Base-by-base conservation (phyloP, 2,888 invertebrate species). In the Dryobotodes eremita region DNA sequence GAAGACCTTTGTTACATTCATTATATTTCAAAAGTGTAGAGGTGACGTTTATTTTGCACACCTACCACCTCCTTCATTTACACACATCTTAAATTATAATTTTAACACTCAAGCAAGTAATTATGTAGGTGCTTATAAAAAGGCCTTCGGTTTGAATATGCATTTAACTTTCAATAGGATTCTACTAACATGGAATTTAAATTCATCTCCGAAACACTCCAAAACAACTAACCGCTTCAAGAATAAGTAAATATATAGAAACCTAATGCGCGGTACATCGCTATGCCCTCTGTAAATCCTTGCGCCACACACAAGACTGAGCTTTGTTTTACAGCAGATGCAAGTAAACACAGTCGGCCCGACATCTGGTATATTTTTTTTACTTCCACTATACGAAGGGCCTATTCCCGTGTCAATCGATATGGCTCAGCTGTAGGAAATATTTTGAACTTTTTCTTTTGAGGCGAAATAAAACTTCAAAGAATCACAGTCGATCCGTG, bases 341-440 rank as follows among this genome's bases (percentile, higher is more conserved):
- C 94, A 96, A 94, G 95, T 95, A 95, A 96, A 95, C 95, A 95
- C 94, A 91, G 92, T 89, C 92, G 92, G 89, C 88, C 90, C 94
- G 87, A 96, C 96, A 96, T 96, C 96, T 96, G 96, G 95, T 92
- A 79, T 92, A 92, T 93, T 95, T 96, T 96, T 96, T 96, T 96
- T 95, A 92, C 90, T 95, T 94, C 93, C 93, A 94, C 91, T 92
- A 87, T 61, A 91, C 90, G 86, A 86, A 88, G 89, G 91, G 88
- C 85, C 89, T 83, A 93, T 93, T 91, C 87, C 89, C 75, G 82
- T 84, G 80, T 82, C 83, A 82, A 72, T 66, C 83, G 90, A 88
- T 83, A 87, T 73, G 75, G 79, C 59, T 78, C 77, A 77, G 73
- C 76, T 80, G 83, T 62, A 65, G 55, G 31, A 71, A 81, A 61